phyloP scores from a whole-genome alignment of 2,113 vertebrate species.

The Catharus bicknelli region DNA sequence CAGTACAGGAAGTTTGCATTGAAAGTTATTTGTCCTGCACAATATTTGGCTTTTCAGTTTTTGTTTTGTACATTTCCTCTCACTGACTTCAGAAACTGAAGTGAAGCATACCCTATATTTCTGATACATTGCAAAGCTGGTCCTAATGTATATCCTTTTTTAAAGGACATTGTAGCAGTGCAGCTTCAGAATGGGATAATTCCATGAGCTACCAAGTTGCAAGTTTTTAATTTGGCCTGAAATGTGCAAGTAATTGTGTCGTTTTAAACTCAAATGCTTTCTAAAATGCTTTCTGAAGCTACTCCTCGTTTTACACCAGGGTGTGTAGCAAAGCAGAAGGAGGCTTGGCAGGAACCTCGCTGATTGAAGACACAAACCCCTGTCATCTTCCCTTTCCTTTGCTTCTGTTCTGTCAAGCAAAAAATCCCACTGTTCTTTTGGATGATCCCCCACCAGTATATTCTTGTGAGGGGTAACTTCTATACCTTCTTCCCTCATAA shows the following conservation, averaged over 20 bases:
- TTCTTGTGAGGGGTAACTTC: neutral
- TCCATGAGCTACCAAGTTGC: neutral
- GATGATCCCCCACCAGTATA: neutral
- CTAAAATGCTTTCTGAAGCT: neutral
- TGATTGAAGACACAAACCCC: neutral
- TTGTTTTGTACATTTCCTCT: neutral
- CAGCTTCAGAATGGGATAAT: neutral
- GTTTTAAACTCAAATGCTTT: neutral
- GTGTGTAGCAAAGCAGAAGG: neutral
- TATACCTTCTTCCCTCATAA: neutral
- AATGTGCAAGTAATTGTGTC: neutral
- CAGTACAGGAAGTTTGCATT: neutral
- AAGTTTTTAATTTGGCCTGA: neutral
- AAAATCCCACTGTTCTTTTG: rapidly evolving
- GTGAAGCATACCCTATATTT: neutral
- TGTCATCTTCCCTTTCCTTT: neutral
- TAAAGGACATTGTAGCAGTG: neutral
- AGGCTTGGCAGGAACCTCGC: neutral
- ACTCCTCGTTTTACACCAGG: neutral
- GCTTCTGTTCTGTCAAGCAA: neutral
- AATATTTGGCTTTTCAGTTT: neutral
- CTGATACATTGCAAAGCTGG: neutral
- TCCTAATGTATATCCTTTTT: neutral
- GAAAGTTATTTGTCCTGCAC: neutral
- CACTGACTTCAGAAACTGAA: neutral